Base-by-base conservation (phyloP, 1,140 invertebrate genomes). In the Drosophila kohkoa region DNA sequence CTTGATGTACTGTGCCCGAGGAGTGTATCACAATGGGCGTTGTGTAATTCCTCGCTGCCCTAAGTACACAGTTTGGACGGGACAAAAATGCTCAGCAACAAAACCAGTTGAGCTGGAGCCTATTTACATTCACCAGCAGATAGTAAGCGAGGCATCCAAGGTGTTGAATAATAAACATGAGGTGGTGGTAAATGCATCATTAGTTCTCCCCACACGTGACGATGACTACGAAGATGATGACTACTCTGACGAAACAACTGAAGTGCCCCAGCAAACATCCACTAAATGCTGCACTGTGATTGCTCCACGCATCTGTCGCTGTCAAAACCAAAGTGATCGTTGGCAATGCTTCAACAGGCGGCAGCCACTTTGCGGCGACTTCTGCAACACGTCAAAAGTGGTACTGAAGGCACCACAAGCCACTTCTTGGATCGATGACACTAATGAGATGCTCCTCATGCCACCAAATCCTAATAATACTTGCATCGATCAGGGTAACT, bases 271-370 rank as follows among this genome's bases (percentile, higher is more conserved):
- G 52, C 8, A 38, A 32, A 13, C 48, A 32, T 13, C 28, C n/a
- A 20, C 45, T 38, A 62, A 49, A 1, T 86, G 86, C 43, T 91
- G 85, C 43, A 71, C 51, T 2, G 77, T 91, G 28, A n/a, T 87
- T 30, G 63, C 77, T 0, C 89, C 89, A n/a, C 69, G 88, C 3
- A 73, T 67, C 5, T 91, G 88, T 32, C 52, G 66, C 16, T 25
- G 30, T 5, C 46, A 60, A 16, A 8, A 7, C 0, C 45, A 65
- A n/a, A 54, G 43, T 4, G 15, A 5, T 16, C 64, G 38, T 3
- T 91, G 86, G 83, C 71, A 75, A 7, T 91, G 88, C 68, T 85
- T 54, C 48, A 89, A 77, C 63, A 43, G 55, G 1, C 76, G 51
- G 5, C 70, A 75, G 15, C 54, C 75, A 43, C 65, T 68, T 5